Percentiles rank a stretch among this genome's conserved stretches.
phyloP scores from a whole-genome alignment of 2,888 invertebrate genomes.

The Megamerina dolium region DNA sequence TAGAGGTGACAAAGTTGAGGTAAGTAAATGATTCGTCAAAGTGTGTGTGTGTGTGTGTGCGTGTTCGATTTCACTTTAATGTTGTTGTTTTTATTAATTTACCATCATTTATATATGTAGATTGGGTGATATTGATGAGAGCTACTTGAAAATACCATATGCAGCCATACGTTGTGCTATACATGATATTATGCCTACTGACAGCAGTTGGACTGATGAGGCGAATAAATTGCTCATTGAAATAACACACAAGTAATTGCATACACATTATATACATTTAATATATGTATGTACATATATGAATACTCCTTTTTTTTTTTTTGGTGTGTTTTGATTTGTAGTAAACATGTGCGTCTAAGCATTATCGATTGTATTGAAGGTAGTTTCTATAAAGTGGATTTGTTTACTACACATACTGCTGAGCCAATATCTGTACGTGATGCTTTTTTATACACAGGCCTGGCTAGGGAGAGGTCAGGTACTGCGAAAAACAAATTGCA shows the following conservation, averaged over 20 bases:
- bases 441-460: conserved; percentile 44
- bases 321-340: conserved; percentile 30
- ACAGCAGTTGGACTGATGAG: conserved; percentile 53
- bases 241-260: conserved; percentile 57
- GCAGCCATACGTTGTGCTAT: conserved; percentile 58
- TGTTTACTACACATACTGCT: conserved; percentile 36
- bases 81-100: conserved; percentile 1
- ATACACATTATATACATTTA: too few relatives aligned
- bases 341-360: conserved; percentile 29
- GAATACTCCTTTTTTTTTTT: conserved; percentile 1
- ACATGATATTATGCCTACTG: conserved; percentile 53
- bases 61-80: not conserved
- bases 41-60: not conserved
- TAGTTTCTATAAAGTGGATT: conserved; percentile 47
- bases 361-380: conserved; percentile 26
- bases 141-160: conserved; percentile 49
- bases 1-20: conserved; percentile 51
- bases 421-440: conserved; percentile 48
- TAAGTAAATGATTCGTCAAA: conserved; percentile 32
- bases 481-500: conserved; percentile 17
- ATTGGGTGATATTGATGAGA: conserved; percentile 51
- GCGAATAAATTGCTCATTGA: conserved; percentile 55
- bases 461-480: conserved; percentile 29
- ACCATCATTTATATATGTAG: conserved; percentile 39
- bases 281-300: too few relatives aligned